phyloP scores from a whole-genome alignment of 2,113 vertebrate genomes.

The Mastomys natalensis region DNA sequence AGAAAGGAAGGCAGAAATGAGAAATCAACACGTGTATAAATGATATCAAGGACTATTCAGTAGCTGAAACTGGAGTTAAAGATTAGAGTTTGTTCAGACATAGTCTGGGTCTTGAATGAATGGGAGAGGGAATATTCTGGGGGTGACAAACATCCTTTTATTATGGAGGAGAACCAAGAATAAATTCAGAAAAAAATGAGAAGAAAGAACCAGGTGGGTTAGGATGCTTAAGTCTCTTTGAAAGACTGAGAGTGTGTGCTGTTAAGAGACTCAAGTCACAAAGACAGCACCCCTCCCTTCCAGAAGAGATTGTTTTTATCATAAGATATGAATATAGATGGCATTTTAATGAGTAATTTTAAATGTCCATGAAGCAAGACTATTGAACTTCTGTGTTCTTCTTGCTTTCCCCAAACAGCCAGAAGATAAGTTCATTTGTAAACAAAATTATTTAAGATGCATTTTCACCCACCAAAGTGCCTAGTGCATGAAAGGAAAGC shows the following conservation, averaged over 20 bases:
- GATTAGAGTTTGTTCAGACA: not conserved
- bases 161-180: not conserved
- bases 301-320: not conserved
- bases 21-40: not conserved
- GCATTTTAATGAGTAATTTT: conserved; percentile 44
- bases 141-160: not conserved
- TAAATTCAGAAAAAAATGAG: not conserved
- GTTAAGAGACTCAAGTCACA: not conserved
- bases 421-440: not conserved
- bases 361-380: not conserved
- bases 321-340: not conserved
- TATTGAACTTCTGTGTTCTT: not conserved
- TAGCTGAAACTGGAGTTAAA: not conserved
- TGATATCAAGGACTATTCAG: not conserved
- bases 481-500: not conserved
- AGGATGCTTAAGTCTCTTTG: not conserved
- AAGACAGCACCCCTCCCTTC: not conserved
- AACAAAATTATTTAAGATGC: conserved; percentile 10
- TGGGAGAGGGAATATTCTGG: not conserved
- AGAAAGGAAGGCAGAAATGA: not conserved
- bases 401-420: conserved; percentile 5
- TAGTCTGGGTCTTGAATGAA: not conserved
- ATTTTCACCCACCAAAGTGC: not conserved
- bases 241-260: not conserved
- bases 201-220: not conserved